Evolutionary conservation across 2,888 invertebrate genomes (phyloP), one percentile per base, ranked within the genome.

Genomic region (Antheraea assamensis): DNA sequence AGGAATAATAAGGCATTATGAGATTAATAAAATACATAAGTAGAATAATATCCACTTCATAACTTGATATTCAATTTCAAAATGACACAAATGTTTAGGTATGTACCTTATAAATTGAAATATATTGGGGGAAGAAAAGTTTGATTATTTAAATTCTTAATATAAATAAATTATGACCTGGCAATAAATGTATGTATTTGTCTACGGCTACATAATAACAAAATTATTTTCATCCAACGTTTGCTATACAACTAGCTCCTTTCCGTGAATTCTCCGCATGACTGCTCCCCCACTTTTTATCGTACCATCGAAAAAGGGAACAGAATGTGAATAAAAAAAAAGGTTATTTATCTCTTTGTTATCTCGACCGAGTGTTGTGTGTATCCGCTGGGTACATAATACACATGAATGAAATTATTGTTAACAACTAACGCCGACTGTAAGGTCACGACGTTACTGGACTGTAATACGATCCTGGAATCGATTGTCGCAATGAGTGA

Each of bases 261-360:
- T 68, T 68, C n/a, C n/a, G 31, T 68, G 10, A 35, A 68, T 68
- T 68, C 35, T 68, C 35, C 68, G 68, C 68, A 68, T 35, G 35
- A 35, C 21, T n/a, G 68, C 68, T 19, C n/a, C 35, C n/a, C 30
- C 35, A 35, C 21, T 68, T 68, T 66, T 68, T 35, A 35, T 35
- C 68, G 68, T 35, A n/a, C 8, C n/a, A 68, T 68, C 27, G 17
- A 35, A 68, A 68, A 68, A 68, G 35, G 68, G 68, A 35, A 21
- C 68, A 35, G 35, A 68, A 35, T 68, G 68, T 35, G 19, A 68
- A 68, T 30, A 30, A 17, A 64, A 64, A 58, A 58, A 58, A 42
- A 42, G 1, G 8, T 0, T 42, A 42, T 42, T 42, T 58, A 64
- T 64, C 10, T n/a, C 24, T n/a, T 24, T 35, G 68, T 68, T 68